Base-by-base conservation (phyloP, 2,113 vertebrate species). In the Trichechus manatus region DNA sequence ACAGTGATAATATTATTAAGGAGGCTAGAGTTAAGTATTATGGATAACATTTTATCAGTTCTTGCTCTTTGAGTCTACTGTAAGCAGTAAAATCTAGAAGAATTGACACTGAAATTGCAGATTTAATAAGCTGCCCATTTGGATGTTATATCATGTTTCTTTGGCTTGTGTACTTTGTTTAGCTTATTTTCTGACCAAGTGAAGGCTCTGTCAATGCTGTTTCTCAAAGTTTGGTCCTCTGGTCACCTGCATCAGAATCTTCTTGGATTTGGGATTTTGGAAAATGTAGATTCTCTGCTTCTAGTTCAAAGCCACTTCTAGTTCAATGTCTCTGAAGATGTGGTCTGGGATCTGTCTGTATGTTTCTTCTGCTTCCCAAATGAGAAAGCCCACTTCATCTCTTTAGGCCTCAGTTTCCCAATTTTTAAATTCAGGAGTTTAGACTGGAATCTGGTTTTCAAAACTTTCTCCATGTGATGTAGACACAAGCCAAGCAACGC, bases 351-450 rank as follows among this genome's bases (percentile, higher is more conserved):
- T 70, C 68, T n/a, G 8, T 44, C 31, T 31, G 5, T n/a, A 1
- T 8, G 1, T 74, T 17, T 47, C 39, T 17, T 59, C 50, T 64
- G 7, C 10, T 70, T 82, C 19, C 31, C 11, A 19, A 6, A 3
- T 23, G 6, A n/a, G 79, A 44, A 31, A 3, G 3, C 61, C 6
- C 14, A 0, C 2, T 9, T 19, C 47, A 17, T 9, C 3, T 29
- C 29, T 89, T n/a, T 0, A 5, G 31, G 5, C 0, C 15, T 39
- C 36, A 10, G 0, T 50, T 42, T 84, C 8, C 36, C 7, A 9
- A 25, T 59, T 42, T 47, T 75, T 31, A 75, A 91, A 50, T 59
- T 33, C 31, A 25, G 64, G 31, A 20, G 5, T n/a, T 59, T 74
- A 79, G 36, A 36, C 17, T 39, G 66, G 27, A 33, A 31, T 50